Conservation (phyloP, 2,797 vertebrate species). For the Diceros bicornis region DNA sequence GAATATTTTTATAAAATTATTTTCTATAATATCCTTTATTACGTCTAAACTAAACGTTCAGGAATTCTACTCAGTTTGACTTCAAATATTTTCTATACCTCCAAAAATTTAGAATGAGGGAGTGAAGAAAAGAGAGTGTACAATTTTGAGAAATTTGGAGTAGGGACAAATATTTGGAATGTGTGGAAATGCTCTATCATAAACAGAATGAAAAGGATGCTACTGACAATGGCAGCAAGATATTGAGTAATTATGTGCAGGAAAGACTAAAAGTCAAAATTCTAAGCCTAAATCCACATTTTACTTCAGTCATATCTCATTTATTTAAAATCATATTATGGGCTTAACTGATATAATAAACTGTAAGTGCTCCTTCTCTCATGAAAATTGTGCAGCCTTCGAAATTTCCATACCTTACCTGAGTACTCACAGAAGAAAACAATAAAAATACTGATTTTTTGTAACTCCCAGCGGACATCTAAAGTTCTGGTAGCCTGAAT, state of each 20-base stretch:
- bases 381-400: not conserved
- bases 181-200: not conserved
- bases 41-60: not conserved
- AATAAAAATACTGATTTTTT: not conserved
- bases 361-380: not conserved
- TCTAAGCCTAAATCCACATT: not conserved
- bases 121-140: not conserved
- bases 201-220: not conserved
- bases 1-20: not conserved
- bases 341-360: not conserved
- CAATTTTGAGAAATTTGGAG: not conserved
- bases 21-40: not conserved
- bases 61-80: not conserved
- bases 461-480: not conserved
- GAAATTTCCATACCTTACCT: not conserved
- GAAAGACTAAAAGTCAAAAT: not conserved
- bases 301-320: not conserved
- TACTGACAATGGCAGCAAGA: not conserved
- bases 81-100: not conserved
- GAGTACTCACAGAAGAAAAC: not conserved
- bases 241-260: not conserved
- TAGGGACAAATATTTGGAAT: not conserved
- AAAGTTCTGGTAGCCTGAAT: not conserved
- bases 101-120: not conserved
- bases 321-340: not conserved